A percentile compares a stretch with the other conserved stretches of the same genome.
phyloP scores from a whole-genome alignment of 2,113 vertebrate species.

The Panthera leo region DNA sequence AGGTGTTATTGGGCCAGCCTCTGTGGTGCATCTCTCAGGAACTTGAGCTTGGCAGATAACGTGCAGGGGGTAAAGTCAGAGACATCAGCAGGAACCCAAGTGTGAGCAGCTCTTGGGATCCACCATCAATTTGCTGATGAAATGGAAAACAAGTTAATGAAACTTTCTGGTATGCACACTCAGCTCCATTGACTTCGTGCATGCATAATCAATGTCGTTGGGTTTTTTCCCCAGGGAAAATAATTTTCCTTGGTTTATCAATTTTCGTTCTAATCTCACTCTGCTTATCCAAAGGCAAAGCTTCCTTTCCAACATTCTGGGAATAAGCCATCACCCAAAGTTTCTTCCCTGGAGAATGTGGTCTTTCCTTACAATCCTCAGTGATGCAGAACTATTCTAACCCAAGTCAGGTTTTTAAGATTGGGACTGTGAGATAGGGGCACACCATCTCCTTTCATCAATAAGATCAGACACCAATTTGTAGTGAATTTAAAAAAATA shows the following conservation, averaged over 20 bases:
- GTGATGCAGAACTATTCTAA: neutral
- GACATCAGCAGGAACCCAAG: neutral
- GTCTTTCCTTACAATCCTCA: neutral
- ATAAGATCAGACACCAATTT: neutral
- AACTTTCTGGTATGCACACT: neutral
- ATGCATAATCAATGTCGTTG: too few species aligned
- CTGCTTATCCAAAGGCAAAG: constrained; percentile 17
- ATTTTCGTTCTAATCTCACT: constrained; percentile 39
- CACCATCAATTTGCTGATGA: neutral
- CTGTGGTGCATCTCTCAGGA: neutral
- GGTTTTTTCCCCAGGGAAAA: neutral
- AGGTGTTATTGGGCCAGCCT: neutral
- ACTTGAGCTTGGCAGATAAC: neutral
- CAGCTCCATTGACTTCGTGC: neutral
- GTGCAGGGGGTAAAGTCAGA: neutral
- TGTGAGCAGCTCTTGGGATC: neutral
- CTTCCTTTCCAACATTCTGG: neutral
- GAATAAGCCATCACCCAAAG: neutral
- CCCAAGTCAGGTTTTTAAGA: neutral
- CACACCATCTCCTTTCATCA: neutral
- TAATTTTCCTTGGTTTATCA: neutral
- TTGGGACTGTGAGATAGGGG: neutral
- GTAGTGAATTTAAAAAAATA: neutral
- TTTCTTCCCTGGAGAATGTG: neutral
- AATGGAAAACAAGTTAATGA: neutral